A percentile compares a stretch with the other conserved stretches of the same genome.
Conservation (phyloP, 2,113 vertebrate genomes). For the Malurus alboscapulatus region DNA sequence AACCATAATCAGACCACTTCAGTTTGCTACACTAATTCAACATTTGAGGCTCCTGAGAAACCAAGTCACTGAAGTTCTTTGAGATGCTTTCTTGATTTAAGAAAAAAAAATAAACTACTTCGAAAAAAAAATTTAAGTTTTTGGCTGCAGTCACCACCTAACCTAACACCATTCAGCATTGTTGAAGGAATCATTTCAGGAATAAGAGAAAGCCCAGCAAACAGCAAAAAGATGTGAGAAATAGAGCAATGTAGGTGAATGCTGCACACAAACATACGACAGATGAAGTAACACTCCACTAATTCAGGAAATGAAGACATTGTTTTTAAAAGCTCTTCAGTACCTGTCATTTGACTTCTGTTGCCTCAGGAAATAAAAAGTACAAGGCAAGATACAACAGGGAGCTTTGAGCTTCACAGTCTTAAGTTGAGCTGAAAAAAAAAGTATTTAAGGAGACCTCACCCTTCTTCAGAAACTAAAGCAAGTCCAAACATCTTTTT, state of each 20-base stretch:
- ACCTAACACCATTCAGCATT: not conserved
- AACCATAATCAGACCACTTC: not conserved
- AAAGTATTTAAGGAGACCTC: not conserved
- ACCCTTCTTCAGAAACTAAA: constrained; percentile 42
- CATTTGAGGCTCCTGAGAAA: not conserved
- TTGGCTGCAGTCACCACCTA: not conserved
- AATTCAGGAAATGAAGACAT: not conserved
- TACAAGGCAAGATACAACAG: constrained; percentile 1
- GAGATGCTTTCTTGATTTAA: not conserved
- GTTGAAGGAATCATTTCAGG: not conserved
- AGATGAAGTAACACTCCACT: not conserved
- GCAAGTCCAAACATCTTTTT: constrained; percentile 55
- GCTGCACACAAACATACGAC: not conserved
- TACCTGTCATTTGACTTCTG: not conserved
- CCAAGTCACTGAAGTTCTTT: not conserved
- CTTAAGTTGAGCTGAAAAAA: not conserved
- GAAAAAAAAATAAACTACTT: not conserved
- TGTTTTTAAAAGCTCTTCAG: constrained; percentile 28
- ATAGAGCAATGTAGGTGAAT: not conserved
- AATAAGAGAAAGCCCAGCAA: not conserved
- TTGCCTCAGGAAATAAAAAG: constrained; percentile 18
- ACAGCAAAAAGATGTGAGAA: not conserved
- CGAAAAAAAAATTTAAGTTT: not conserved
- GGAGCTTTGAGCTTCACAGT: not conserved
- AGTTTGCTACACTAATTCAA: not conserved